These are phyloP conservation scores for Pipistrellus pygmaeus DNA, from an alignment of 2,797 vertebrate species.

Conservation along the genomic window DNA sequence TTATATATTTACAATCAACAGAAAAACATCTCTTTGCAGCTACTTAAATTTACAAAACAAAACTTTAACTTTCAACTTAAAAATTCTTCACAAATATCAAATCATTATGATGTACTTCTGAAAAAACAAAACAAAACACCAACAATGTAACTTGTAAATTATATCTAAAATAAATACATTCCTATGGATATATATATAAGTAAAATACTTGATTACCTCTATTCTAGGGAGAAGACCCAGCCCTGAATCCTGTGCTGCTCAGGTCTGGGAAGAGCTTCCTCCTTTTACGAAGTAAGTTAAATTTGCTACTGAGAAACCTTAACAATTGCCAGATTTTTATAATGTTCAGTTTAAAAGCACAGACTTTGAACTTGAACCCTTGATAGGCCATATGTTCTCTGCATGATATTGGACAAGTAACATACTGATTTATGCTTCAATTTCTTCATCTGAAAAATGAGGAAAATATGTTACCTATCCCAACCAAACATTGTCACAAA, in stretches of 20 bases:
- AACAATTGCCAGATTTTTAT: neutral
- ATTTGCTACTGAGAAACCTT: neutral
- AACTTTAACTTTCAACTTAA: slow-evolving; percentile 8
- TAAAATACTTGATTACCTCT: neutral
- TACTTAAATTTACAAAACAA: slow-evolving; percentile 34
- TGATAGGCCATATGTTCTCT: neutral
- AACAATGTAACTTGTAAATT: neutral
- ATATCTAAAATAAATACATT: neutral
- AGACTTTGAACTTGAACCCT: neutral
- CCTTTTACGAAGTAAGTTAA: neutral
- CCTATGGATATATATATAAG: neutral
- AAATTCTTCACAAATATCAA: neutral
- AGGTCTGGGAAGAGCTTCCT: neutral
- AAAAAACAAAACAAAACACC: neutral
- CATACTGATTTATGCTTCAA: neutral
- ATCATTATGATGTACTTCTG: neutral
- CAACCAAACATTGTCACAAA: slow-evolving; percentile 23
- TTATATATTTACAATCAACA: neutral
- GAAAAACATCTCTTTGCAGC: neutral
- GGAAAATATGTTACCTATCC: neutral
- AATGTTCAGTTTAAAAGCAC: neutral
- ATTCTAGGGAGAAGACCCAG: neutral
- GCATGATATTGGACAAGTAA: neutral
- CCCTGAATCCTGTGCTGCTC: neutral
- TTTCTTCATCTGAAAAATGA: slow-evolving; percentile 36